phyloP scores from a whole-genome alignment of 2,888 invertebrate species.

The Netelia inedita region DNA sequence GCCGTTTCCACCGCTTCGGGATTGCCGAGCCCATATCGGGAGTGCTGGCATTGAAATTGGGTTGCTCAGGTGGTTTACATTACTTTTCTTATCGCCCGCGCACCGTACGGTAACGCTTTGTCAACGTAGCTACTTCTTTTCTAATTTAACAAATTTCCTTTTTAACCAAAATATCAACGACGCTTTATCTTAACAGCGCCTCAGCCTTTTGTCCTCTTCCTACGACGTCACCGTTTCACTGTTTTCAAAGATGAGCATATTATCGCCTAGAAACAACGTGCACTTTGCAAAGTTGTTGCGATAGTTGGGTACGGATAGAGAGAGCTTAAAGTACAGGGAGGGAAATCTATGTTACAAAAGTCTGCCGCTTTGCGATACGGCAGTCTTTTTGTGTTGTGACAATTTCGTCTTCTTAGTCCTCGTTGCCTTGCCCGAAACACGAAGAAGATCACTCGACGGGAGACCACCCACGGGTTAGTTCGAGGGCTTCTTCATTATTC shows the following conservation, averaged over 20 bases:
- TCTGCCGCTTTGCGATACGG: constrained; percentile 5
- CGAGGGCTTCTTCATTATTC: constrained; percentile 44
- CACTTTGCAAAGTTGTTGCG: constrained; percentile 16
- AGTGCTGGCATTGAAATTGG: too few species aligned
- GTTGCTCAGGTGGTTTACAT: too few species aligned
- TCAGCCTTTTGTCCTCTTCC: neutral
- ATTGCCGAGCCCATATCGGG: too few species aligned
- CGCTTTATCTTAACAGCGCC: neutral
- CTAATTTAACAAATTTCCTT: too few species aligned
- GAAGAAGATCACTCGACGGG: constrained; percentile 7
- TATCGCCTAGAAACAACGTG: neutral
- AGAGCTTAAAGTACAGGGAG: constrained; percentile 14
- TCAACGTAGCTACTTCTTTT: too few species aligned
- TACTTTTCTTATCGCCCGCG: too few species aligned
- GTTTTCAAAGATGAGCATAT: neutral
- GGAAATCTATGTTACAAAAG: neutral
- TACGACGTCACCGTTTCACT: neutral
- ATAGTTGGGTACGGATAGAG: constrained; percentile 7
- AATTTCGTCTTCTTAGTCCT: constrained; percentile 41
- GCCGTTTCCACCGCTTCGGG: too few species aligned
- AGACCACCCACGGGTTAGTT: constrained; percentile 13
- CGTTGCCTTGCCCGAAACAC: neutral
- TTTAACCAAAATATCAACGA: too few species aligned
- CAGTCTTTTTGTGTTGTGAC: constrained; percentile 31
- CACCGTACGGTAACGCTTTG: too few species aligned